phyloP scores from a whole-genome alignment of 2,113 vertebrate species.

The Gambusia affinis region DNA sequence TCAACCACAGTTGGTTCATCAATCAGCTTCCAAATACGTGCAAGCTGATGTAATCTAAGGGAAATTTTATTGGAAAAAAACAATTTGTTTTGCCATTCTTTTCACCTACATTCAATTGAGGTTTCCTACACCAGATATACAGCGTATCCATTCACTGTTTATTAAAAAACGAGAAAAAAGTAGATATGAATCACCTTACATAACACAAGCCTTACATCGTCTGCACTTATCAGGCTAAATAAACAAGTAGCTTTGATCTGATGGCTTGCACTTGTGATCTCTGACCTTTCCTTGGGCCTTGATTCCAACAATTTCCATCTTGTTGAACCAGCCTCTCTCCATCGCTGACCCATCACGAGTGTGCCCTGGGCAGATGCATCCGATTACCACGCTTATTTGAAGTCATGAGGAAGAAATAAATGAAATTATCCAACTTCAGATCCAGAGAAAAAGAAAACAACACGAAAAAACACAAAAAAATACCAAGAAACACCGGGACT shows the following conservation, averaged over 20 bases:
- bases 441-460: not conserved
- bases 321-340: conserved; percentile 30
- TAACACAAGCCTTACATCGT: not conserved
- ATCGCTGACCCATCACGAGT: conserved; percentile 35
- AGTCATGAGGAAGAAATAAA: conserved; percentile 8
- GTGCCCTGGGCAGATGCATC: conserved; percentile 11
- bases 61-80: too few species aligned
- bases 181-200: not conserved
- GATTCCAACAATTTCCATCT: not conserved
- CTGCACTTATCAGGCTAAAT: not conserved
- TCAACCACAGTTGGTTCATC: too few species aligned
- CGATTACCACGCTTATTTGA: conserved; percentile 31
- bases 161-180: not conserved
- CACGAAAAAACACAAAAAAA: not conserved
- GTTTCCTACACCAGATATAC: too few species aligned
- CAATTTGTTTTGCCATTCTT: too few species aligned
- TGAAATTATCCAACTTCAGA: conserved; percentile 8
- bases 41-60: too few species aligned
- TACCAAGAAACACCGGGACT: not conserved
- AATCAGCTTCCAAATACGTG: too few species aligned
- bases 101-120: too few species aligned
- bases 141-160: too few species aligned
- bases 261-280: conserved; percentile 18
- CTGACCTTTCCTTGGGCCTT: conserved; percentile 37
- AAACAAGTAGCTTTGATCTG: conserved; percentile 4